Percentiles rank a stretch among this genome's conserved stretches.
phyloP scores from a whole-genome alignment of 2,797 vertebrate species.

The Megalops cyprinoides region DNA sequence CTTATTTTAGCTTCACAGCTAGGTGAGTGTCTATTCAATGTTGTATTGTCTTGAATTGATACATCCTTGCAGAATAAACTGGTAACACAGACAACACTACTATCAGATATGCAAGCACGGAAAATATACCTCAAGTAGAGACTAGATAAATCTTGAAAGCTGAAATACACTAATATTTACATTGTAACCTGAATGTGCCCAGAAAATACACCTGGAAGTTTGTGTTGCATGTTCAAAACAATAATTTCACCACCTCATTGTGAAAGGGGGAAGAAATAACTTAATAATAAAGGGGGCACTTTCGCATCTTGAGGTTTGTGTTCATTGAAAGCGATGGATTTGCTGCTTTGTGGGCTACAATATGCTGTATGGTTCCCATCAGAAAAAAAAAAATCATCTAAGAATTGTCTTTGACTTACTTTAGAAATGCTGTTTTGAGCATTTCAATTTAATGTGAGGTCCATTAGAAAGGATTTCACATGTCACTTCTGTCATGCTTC shows the following conservation, averaged over 20 bases:
- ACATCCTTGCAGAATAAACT: neutral
- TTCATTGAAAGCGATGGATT: slow-evolving; percentile 37
- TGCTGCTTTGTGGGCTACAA: slow-evolving; percentile 44
- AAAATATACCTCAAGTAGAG: slow-evolving; percentile 68
- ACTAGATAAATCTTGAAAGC: neutral
- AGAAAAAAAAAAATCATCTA: neutral
- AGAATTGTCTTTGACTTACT: neutral
- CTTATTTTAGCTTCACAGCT: slow-evolving; percentile 8
- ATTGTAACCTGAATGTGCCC: slow-evolving; percentile 2
- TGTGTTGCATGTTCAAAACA: slow-evolving; percentile 22
- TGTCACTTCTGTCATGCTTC: slow-evolving; percentile 46
- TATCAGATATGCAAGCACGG: slow-evolving; percentile 71
- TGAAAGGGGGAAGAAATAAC: neutral
- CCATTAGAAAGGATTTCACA: slow-evolving; percentile 50
- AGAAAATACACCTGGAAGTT: slow-evolving; percentile 3
- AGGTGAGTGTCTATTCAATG: neutral
- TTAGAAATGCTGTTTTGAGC: slow-evolving; percentile 65
- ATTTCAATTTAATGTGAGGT: slow-evolving; percentile 59
- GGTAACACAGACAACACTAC: slow-evolving; percentile 37
- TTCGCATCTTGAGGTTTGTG: slow-evolving; percentile 25
- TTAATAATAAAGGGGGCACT: neutral
- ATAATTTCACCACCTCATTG: slow-evolving; percentile 9
- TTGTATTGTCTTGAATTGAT: slow-evolving; percentile 14
- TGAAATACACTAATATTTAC: slow-evolving; percentile 8
- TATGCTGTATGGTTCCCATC: slow-evolving; percentile 17